phyloP scores from a whole-genome alignment of 2,888 invertebrate genomes.

The Harmothoe impar region DNA sequence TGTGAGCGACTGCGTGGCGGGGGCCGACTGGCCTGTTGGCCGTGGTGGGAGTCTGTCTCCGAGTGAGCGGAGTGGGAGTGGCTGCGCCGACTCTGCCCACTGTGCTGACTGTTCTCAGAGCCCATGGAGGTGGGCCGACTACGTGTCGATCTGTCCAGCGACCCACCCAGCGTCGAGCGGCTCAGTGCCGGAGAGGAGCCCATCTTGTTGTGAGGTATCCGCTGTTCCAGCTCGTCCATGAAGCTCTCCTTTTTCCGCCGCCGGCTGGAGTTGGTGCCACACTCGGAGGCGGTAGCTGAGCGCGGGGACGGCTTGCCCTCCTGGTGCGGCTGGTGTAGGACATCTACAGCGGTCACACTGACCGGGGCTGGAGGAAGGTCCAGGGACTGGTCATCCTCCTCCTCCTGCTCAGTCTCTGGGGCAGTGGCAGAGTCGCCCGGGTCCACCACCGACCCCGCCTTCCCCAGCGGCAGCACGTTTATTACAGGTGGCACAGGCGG shows the following conservation, averaged over 20 bases:
- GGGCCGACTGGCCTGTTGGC: slow-evolving; percentile 7
- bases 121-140: slow-evolving; percentile 57
- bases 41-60: slow-evolving; percentile 42
- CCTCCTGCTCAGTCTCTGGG: slow-evolving; percentile 21
- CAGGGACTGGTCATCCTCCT: slow-evolving; percentile 24
- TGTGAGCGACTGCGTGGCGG: slow-evolving; percentile 46
- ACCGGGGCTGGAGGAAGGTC: slow-evolving; percentile 23
- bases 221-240: slow-evolving; percentile 68
- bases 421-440: background rate
- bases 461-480: background rate
- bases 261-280: slow-evolving; percentile 60
- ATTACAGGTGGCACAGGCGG: slow-evolving; percentile 63
- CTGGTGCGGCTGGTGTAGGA: background rate
- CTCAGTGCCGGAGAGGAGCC: slow-evolving; percentile 65
- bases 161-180: slow-evolving; percentile 66
- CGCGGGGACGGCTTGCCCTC: background rate
- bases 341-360: background rate
- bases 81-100: slow-evolving; percentile 29
- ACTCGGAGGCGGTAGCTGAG: slow-evolving; percentile 31
- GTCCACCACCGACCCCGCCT: slow-evolving; percentile 10
- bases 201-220: slow-evolving; percentile 67
- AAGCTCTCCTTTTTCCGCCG: slow-evolving; percentile 64
- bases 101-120: slow-evolving; percentile 48
- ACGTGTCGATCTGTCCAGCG: slow-evolving; percentile 39
- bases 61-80: slow-evolving; percentile 43